Evolutionary conservation across 2,113 vertebrate species (phyloP).

Genomic region (human (Homo sapiens)): DNA sequence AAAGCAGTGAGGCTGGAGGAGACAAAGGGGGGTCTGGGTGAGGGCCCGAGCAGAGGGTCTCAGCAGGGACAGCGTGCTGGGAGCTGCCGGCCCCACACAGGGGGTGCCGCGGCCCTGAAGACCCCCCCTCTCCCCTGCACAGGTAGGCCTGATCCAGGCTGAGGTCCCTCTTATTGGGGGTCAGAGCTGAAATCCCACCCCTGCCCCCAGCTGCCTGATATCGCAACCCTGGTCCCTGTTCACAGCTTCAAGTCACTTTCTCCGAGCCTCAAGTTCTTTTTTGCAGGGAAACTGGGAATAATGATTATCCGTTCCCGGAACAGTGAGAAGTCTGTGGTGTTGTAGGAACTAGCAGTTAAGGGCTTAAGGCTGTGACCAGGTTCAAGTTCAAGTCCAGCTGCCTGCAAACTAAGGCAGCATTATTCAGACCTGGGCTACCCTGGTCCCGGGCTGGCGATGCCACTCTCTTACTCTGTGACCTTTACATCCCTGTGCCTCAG

Average conservation of each 20-base stretch:
- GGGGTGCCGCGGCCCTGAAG: conserved; percentile 72
- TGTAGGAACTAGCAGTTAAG: not conserved
- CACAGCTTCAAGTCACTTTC: not conserved
- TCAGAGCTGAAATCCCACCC: not conserved
- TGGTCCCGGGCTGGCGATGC: not conserved
- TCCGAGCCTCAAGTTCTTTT: not conserved
- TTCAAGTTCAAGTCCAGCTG: not conserved
- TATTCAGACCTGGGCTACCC: not conserved
- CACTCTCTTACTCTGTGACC: not conserved
- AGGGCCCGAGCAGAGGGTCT: not conserved
- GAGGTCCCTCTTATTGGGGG: not conserved
- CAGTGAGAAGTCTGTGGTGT: not conserved
- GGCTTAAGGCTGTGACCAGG: not conserved
- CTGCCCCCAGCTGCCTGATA: conserved; percentile 14
- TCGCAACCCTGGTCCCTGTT: not conserved
- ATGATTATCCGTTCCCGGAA: not conserved
- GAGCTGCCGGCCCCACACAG: conserved; percentile 68
- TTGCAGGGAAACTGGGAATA: not conserved
- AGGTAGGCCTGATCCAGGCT: conserved; percentile 74
- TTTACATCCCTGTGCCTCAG: not conserved
- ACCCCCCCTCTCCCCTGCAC: conserved; percentile 71
- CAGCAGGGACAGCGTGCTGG: conserved; percentile 51
- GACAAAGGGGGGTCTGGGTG: not conserved
- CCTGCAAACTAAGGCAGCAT: no score
- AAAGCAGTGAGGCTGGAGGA: not conserved